Conservation (phyloP, 2,113 vertebrate genomes). For the Gorsachius goisagi region DNA sequence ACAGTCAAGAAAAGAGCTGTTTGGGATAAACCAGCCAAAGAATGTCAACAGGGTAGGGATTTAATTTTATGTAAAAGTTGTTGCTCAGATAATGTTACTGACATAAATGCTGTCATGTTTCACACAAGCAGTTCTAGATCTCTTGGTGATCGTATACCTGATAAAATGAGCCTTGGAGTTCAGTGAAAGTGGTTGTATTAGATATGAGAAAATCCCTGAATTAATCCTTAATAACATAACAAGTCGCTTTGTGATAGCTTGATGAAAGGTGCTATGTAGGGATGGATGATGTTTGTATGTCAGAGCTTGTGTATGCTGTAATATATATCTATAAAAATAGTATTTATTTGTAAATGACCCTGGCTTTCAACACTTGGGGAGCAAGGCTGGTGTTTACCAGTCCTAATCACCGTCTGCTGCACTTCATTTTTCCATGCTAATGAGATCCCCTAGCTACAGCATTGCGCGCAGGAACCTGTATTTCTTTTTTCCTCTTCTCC, state of each 20-base stretch:
- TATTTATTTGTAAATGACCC: not conserved
- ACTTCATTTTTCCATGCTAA: not conserved
- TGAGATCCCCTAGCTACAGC: not conserved
- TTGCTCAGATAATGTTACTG: not conserved
- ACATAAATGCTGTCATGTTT: not conserved
- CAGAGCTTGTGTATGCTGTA: not conserved
- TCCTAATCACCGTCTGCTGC: not conserved
- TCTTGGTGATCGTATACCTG: not conserved
- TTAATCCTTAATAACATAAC: not conserved
- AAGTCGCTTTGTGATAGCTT: not conserved
- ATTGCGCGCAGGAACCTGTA: accelerated
- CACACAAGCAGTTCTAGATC: not conserved
- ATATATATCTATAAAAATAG: not conserved
- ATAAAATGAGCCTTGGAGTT: not conserved
- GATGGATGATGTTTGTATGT: not conserved
- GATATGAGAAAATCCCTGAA: not conserved
- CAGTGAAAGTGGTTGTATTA: not conserved
- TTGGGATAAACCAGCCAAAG: not conserved
- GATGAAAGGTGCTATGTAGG: not conserved
- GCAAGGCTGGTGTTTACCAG: not conserved
- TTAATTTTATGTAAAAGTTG: not conserved
- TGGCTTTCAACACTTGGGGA: not conserved
- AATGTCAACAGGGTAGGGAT: not conserved
- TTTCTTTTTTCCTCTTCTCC: not conserved
- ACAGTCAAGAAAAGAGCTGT: not conserved